Evolutionary conservation across 2,888 invertebrate genomes (phyloP).

Genomic region (Baronia brevicornis): DNA sequence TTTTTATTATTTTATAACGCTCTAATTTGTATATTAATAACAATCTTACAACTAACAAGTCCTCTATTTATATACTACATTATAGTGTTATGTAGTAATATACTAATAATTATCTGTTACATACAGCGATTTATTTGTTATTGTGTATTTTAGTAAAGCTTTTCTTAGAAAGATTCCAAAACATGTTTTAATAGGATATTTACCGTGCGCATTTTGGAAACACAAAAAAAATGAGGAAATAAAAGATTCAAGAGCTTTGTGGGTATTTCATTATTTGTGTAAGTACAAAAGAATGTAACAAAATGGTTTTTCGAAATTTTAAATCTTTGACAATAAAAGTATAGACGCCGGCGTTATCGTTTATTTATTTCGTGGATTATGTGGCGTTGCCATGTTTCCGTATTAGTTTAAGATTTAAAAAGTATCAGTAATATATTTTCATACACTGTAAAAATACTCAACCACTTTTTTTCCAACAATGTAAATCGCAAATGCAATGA

Average conservation of each 20-base stretch:
- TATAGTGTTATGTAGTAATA: too few species aligned
- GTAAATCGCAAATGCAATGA: too few species aligned
- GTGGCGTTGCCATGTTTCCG: neutral
- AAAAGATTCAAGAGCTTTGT: constrained; percentile 54
- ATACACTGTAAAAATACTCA: too few species aligned
- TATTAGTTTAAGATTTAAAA: neutral
- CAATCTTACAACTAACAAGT: too few species aligned
- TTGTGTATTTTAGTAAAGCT: constrained; percentile 9
- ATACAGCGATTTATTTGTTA: too few species aligned
- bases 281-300: constrained; percentile 44
- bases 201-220: constrained; percentile 41
- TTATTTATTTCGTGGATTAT: constrained; percentile 18
- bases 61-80: too few species aligned
- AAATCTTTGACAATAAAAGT: constrained; percentile 34
- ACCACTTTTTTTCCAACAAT: too few species aligned
- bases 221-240: constrained; percentile 50
- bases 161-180: constrained; percentile 43
- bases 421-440: too few species aligned
- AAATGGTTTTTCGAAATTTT: constrained; percentile 31
- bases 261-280: constrained; percentile 51
- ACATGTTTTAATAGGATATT: constrained; percentile 48
- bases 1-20: too few species aligned
- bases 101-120: too few species aligned
- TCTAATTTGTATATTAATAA: too few species aligned
- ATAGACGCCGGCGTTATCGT: constrained; percentile 63